Evolutionary conservation across 2,113 vertebrate genomes (phyloP), one percentile per base, ranked within the genome.

Genomic region (Lepisosteus oculatus): DNA sequence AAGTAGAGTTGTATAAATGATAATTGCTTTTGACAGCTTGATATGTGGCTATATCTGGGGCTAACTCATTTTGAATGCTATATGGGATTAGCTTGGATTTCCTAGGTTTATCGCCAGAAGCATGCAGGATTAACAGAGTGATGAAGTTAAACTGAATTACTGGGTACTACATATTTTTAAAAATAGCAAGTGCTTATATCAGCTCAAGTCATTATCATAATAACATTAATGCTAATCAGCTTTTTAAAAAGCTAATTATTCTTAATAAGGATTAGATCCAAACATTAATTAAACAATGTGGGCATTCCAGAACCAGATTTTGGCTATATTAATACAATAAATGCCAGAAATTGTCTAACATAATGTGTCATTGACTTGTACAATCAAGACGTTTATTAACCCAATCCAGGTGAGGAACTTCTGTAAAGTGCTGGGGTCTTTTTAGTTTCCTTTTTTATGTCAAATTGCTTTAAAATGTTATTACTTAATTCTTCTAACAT

Each of bases 21-120:
- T 92, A 91, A 93, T 90, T 82, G 80, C 72, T 85, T 92, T 85
- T 91, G 90, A 94, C 89, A 93, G 86, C 90, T 83, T 90, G 89
- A 93, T 92, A 86, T 76, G 86, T 86, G 90, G 85, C 91, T 91
- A 81, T 84, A 90, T 87, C 82, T 88, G 79, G 87, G 93, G 82
- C 80, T 80, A 91, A 83, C 78, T 84, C 80, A 82, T 79, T 84
- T 81, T 91, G 83, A 88, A 92, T 88, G 88, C 85, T 89, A 81
- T 88, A 86, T 81, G 84, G 90, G 91, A 94, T 94, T 94, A 93
- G 87, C 82, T 64, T 77, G 81, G 92, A 94, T 95, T 93, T 93
- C 90, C 81, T 61, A 78, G 87, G 86, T 93, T 95, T 94, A 94
- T 95, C 90, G 89, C 89, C 87, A 79, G 78, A 89, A 88, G 91